Base-by-base conservation (phyloP, 2,888 invertebrate genomes). In the Poecilus cupreus region DNA sequence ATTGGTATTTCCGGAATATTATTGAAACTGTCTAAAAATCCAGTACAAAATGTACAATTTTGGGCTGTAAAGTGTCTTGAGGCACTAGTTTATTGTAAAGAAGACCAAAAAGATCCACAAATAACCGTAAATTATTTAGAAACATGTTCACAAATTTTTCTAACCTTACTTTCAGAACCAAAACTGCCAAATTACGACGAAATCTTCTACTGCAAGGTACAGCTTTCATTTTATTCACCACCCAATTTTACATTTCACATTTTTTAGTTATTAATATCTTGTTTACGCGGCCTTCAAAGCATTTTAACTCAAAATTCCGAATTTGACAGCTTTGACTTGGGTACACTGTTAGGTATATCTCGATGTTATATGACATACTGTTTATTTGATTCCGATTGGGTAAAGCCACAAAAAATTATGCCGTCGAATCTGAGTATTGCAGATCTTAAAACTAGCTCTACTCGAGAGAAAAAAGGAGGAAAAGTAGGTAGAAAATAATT, bases 401-500 rank as follows among this genome's bases (percentile, higher is more conserved):
- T 88, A 39, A 90, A 88, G 3, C 92, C 93, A 0, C 90, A 90
- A 85, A 91, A 89, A 78, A 84, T 94, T 26, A 88, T 91, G 87
- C 92, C 93, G 0, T 91, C 94, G 0, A 92, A 93, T 84, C 92
- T 94, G 84, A 91, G 91, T 18, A 87, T 93, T 46, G 91, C 92
- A 10, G 91, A 92, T 83, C 88, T 90, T 0, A 46, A 86, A 16
- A 57, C 85, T 1, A 84, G 84, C 82, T 82, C 85, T 10, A 85
- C 88, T n/a, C 84, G 84, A 22, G 87, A 87, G 76, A 90, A 89
- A 82, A 90, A 90, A 85, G 93, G 93, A n/a, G 93, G 94, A 84
- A 93, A 93, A 89, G 91, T 93, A 88, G 84, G 46, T 43, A 51
- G 4, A 46, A 18, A 43, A 43, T 43, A 8, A 43, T 2, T 11